Evolutionary conservation across 2,888 invertebrate genomes (phyloP).

Genomic region (Metellina segmentata): DNA sequence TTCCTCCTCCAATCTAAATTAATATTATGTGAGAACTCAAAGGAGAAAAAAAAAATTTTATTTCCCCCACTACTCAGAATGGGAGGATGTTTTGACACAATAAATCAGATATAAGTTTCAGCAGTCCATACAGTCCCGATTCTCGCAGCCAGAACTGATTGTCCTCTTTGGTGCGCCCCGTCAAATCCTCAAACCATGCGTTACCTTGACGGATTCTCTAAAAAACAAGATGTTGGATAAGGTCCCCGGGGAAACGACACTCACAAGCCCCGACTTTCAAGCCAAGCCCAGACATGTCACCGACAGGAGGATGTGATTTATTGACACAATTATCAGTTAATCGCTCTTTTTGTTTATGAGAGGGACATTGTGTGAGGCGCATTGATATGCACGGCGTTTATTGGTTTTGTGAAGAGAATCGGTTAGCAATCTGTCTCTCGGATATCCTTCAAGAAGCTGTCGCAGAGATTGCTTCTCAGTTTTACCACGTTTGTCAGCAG

Average conservation of each 20-base stretch:
- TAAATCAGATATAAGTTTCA: constrained; percentile 69
- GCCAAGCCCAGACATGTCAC: constrained; percentile 22
- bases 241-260: not conserved
- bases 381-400: constrained; percentile 48
- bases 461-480: constrained; percentile 1
- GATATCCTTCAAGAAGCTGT: not conserved
- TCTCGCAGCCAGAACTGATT: constrained; percentile 60
- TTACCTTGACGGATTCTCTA: constrained; percentile 43
- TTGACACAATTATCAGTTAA: constrained; percentile 39
- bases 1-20: constrained; percentile 32
- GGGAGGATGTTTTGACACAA: constrained; percentile 22
- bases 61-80: constrained; percentile 1
- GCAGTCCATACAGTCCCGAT: constrained; percentile 20
- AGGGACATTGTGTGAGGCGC: not conserved
- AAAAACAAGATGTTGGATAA: constrained; percentile 45
- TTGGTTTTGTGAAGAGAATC: constrained; percentile 47
- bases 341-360: constrained; percentile 37
- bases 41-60: not conserved
- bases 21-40: constrained; percentile 44
- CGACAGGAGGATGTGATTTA: constrained; percentile 21
- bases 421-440: constrained; percentile 32
- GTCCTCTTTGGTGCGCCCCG: constrained; percentile 14
- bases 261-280: not conserved
- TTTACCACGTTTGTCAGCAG: constrained; percentile 52
- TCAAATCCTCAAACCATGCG: constrained; percentile 67